A percentile compares a stretch with the other conserved stretches of the same genome.
Conservation (phyloP, 2,113 vertebrate species). For the Hepsetus odoe region DNA sequence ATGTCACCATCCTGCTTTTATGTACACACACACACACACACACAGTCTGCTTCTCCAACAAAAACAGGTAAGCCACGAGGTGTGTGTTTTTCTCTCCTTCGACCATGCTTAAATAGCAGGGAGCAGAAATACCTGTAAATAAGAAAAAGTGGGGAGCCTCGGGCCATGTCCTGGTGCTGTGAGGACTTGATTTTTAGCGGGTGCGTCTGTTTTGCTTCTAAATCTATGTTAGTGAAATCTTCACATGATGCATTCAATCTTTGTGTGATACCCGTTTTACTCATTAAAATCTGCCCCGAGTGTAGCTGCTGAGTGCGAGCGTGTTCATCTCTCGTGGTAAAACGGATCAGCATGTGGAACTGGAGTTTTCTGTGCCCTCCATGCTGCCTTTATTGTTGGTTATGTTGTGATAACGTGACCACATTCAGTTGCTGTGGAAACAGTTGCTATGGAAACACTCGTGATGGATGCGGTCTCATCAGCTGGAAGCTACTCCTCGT, state of each 20-base stretch:
- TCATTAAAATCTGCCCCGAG: background rate
- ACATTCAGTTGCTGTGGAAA: too few species aligned
- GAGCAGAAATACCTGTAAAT: constrained; percentile 37
- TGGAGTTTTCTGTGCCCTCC: background rate
- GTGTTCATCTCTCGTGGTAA: background rate
- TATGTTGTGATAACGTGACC: background rate
- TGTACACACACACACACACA: constrained; percentile 29
- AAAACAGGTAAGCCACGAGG: constrained; percentile 57
- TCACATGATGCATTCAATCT: too few species aligned
- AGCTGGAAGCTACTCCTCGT: too few species aligned
- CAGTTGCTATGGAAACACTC: too few species aligned
- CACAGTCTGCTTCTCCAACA: constrained; percentile 44
- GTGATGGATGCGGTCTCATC: too few species aligned
- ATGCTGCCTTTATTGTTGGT: background rate
- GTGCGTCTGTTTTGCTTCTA: background rate
- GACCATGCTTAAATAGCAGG: constrained; percentile 42
- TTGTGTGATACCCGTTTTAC: background rate
- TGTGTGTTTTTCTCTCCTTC: constrained; percentile 42
- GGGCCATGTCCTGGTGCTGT: constrained; percentile 8
- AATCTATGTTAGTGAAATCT: background rate
- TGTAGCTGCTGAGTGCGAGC: background rate
- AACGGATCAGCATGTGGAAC: background rate
- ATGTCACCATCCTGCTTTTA: constrained; percentile 44
- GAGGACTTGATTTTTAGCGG: constrained; percentile 1
- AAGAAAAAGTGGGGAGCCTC: constrained; percentile 10